Conservation (phyloP, 2,888 invertebrate species). For the Piscicola geometra region DNA sequence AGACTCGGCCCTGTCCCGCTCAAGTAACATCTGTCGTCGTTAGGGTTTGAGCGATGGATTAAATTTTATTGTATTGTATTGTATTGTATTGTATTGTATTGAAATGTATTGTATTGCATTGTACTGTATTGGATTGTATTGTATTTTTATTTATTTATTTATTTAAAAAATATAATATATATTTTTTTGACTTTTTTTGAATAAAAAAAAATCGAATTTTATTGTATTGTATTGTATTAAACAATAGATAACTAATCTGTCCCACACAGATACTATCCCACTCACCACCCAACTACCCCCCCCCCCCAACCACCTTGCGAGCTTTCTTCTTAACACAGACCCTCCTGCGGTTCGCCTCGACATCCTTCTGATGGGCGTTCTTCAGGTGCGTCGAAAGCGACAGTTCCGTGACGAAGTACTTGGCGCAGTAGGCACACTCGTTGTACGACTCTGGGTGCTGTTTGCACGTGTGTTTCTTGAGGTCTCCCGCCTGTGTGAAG, state of each 20-base stretch:
- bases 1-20: conserved; percentile 42
- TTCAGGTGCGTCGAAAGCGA: conserved; percentile 65
- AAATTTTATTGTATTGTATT: too few species aligned
- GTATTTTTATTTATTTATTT: too few species aligned
- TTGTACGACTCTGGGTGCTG: conserved; percentile 46
- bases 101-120: too few species aligned
- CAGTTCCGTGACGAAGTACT: conserved; percentile 43
- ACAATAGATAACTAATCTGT: too few species aligned
- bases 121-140: too few species aligned
- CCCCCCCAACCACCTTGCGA: conserved; percentile 13
- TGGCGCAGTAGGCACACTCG: conserved; percentile 47
- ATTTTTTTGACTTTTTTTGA: background rate
- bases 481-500: conserved; percentile 47
- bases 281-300: too few species aligned
- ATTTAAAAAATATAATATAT: background rate
- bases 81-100: too few species aligned
- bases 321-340: conserved; percentile 36
- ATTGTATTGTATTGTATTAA: too few species aligned
- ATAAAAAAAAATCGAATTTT: too few species aligned
- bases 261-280: too few species aligned
- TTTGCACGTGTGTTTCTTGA: conserved; percentile 48
- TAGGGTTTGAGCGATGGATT: too few species aligned
- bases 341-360: conserved; percentile 34
- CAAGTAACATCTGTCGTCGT: conserved; percentile 36
- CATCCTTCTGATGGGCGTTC: conserved; percentile 35